A percentile compares a stretch with the other conserved stretches of the same genome.
Conservation (phyloP, 2,797 vertebrate species). For the Danio tinwini region DNA sequence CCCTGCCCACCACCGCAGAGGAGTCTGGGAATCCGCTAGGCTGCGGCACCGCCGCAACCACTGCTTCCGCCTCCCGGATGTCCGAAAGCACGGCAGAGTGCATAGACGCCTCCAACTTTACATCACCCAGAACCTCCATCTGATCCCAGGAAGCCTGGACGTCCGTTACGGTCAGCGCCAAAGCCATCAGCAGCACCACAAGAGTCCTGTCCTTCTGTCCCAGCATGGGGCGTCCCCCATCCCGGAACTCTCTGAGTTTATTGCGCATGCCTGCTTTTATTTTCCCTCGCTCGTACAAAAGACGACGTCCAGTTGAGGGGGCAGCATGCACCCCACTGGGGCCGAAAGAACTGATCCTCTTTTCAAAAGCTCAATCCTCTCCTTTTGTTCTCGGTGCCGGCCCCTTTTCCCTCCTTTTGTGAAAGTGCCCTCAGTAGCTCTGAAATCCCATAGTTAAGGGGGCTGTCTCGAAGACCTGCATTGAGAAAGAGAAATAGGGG, state of each 20-base stretch:
- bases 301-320: slow-evolving; percentile 67
- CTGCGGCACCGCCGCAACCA: slow-evolving; percentile 61
- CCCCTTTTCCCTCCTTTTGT: slow-evolving; percentile 59
- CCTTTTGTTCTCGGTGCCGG: slow-evolving; percentile 57
- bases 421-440: slow-evolving; percentile 65
- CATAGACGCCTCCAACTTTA: slow-evolving; percentile 95
- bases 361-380: slow-evolving; percentile 55
- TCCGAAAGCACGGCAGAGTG: slow-evolving; percentile 84
- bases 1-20: slow-evolving; percentile 86
- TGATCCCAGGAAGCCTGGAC: slow-evolving; percentile 76
- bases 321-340: slow-evolving; percentile 72
- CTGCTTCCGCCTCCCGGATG: slow-evolving; percentile 74
- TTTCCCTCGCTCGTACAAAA: slow-evolving; percentile 60
- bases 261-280: slow-evolving; percentile 69
- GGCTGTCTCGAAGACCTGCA: slow-evolving; percentile 69
- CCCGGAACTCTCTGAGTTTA: slow-evolving; percentile 58
- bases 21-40: slow-evolving; percentile 88
- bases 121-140: slow-evolving; percentile 80
- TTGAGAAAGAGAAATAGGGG: slow-evolving; percentile 58
- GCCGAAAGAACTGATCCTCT: slow-evolving; percentile 58
- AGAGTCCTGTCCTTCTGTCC: slow-evolving; percentile 84
- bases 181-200: slow-evolving; percentile 74
- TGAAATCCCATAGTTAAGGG: slow-evolving; percentile 66
- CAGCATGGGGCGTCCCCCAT: slow-evolving; percentile 41
- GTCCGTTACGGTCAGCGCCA: slow-evolving; percentile 71